Base-by-base conservation (phyloP, 2,797 vertebrate species). In the Ceryle rudis region DNA sequence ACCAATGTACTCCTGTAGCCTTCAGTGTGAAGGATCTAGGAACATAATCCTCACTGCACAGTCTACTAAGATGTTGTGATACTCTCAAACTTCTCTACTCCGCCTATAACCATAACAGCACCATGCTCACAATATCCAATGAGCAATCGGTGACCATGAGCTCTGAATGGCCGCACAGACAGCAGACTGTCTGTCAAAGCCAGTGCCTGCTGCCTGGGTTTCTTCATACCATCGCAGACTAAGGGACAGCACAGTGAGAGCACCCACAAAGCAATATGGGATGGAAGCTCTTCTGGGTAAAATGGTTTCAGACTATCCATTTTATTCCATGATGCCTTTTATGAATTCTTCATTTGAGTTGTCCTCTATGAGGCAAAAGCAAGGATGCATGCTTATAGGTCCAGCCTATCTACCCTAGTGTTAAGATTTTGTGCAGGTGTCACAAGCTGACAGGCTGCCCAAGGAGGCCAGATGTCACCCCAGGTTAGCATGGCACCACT, bases 191-290 rank as follows among this genome's bases (percentile, higher is more conserved):
- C 49, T 70, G 41, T 58, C 47, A 51, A 3, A 8, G 46, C 14
- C 17, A 13, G 14, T 14, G 25, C 37, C 73, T 46, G 47, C 39
- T 0, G 0, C 31, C 22, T 47, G 22, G 7, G 20, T 14, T 55
- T 25, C 51, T 88, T 69, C 57, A 35, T 11, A 71, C 37, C 19
- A 52, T 14, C 20, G 25, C 42, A 57, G 44, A 31, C 33, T 74
- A 31, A 28, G 12, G 14, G 80, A 35, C n/a, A 52, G 31, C 19
- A 35, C 11, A 46, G 39, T 28, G 55, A 84, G 3, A 86, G 15
- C 25, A 81, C 44, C 41, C 55, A 23, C 0, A 1, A 77, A 93
- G 47, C 0, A 0, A 60, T n/a, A 65, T 0, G 1, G 19, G 22
- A 79, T 26, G 35, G 51, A 66, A 89, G 14, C 11, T 74, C 26